Evolutionary conservation across 2,113 vertebrate species (phyloP), one percentile per base, ranked within the genome.

Genomic region (Sula dactylatra): DNA sequence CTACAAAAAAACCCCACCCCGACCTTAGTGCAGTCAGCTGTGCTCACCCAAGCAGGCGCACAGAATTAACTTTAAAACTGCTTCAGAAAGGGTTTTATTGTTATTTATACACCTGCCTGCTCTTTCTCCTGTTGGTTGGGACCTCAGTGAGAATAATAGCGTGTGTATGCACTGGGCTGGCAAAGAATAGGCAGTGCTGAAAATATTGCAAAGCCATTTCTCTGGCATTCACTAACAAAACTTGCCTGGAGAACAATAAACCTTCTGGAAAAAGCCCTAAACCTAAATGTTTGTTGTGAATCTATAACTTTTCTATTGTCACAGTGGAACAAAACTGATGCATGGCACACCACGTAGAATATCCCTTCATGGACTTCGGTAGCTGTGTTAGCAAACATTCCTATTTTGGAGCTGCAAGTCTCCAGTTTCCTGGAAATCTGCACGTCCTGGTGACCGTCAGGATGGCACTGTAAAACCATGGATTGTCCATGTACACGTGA

Each of bases 381-480:
- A 4, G 74, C 78, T 50, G 70, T 14, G 4, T 72, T 55, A 96
- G 93, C 91, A 91, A 95, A 94, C 65, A 90, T 49, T 81, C 73
- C 6, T 65, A 32, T 50, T 86, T 65, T 52, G 90, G 95, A 92
- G 71, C 29, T 25, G 49, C 61, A 61, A 78, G n/a, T 20, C 64
- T 79, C 94, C 74, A 58, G 77, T 47, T 96, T 83, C 86, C 88
- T 83, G 83, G 81, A 93, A 87, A 88, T 76, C 77, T 40, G 66
- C 32, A 4, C 0, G 10, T 38, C n/a, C 47, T 2, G 11, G 64
- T 9, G 70, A 16, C 69, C 11, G 17, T 8, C 3, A 12, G 40
- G 56, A 16, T 0, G 18, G 49, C 34, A 8, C 54, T 17, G 26
- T 5, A 9, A 16, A 29, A 45, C 14, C 18, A 4, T 4, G 17